These are phyloP conservation scores for Coleophora flavipennella DNA, from an alignment of 2,888 invertebrate species.

Conservation along the genomic window DNA sequence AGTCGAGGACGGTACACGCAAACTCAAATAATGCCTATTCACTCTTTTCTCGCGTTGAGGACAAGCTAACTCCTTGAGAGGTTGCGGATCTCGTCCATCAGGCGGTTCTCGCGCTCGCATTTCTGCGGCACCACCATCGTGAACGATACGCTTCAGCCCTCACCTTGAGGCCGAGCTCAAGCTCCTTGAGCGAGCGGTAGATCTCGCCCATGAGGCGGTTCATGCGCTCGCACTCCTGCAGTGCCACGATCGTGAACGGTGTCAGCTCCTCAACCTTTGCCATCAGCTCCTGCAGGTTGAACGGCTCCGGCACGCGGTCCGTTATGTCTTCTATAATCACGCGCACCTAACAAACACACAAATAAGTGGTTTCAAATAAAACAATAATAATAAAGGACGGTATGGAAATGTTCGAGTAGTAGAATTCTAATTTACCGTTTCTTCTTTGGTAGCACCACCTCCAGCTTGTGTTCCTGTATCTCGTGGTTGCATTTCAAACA, in stretches of 20 bases:
- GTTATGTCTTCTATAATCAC: constrained; percentile 85
- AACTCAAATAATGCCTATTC: too few relatives aligned
- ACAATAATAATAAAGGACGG: too few relatives aligned
- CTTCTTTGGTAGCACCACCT: constrained; percentile 84
- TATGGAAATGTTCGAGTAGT: too few relatives aligned
- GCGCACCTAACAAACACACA: constrained; percentile 70
- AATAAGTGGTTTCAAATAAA: too few relatives aligned
- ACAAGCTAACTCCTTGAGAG: too few relatives aligned
- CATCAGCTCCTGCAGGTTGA: constrained; percentile 89
- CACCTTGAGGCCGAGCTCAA: constrained; percentile 93
- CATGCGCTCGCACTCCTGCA: constrained; percentile 97
- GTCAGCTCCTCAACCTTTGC: constrained; percentile 90
- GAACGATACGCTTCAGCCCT: too few relatives aligned
- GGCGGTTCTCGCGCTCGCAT: too few relatives aligned
- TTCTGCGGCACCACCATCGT: too few relatives aligned
- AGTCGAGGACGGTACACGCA: too few relatives aligned
- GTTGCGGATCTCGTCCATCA: too few relatives aligned
- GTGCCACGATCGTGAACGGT: constrained; percentile 91
- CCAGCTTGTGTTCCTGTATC: constrained; percentile 82
- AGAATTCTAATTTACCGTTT: constrained; percentile 30
- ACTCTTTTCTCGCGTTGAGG: too few relatives aligned
- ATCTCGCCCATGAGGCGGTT: constrained; percentile 89
- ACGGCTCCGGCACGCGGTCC: constrained; percentile 91
- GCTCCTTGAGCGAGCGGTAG: constrained; percentile 84
- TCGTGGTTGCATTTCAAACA: constrained; percentile 91